Percentiles rank a stretch among this genome's conserved stretches.
phyloP scores from a whole-genome alignment of 2,888 invertebrate genomes.

The Thera britannica region DNA sequence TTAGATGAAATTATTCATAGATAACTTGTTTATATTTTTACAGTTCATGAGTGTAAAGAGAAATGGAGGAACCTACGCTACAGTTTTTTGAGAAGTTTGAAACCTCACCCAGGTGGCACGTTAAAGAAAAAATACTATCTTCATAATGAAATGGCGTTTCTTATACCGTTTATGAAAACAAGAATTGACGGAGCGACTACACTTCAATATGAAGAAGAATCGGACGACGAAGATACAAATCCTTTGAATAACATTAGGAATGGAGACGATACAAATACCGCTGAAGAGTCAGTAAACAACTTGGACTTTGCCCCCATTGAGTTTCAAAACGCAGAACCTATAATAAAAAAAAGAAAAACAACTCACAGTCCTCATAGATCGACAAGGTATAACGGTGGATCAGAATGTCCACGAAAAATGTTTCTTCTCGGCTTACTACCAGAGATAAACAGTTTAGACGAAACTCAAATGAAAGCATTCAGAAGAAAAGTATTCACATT shows the following conservation, averaged over 20 bases:
- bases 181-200: slow-evolving; percentile 28
- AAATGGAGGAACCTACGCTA: slow-evolving; percentile 63
- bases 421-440: slow-evolving; percentile 57
- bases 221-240: slow-evolving; percentile 50
- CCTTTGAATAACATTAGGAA: slow-evolving; percentile 3
- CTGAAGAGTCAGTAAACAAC: slow-evolving; percentile 21
- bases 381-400: slow-evolving; percentile 2
- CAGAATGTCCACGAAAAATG: slow-evolving; percentile 47
- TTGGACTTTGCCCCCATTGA: slow-evolving; percentile 23
- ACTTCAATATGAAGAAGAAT: slow-evolving; percentile 45
- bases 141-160: slow-evolving; percentile 58
- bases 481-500: slow-evolving; percentile 54
- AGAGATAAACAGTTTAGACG: slow-evolving; percentile 53
- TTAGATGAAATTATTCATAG: not conserved
- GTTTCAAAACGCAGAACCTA: slow-evolving; percentile 27
- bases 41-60: slow-evolving; percentile 60
- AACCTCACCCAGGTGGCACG: slow-evolving; percentile 52
- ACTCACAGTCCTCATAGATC: slow-evolving; percentile 8
- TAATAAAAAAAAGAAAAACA: slow-evolving; percentile 33
- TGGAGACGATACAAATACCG: slow-evolving; percentile 14
- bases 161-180: slow-evolving; percentile 54
- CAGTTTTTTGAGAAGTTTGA: slow-evolving; percentile 55
- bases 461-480: slow-evolving; percentile 56
- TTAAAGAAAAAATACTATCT: slow-evolving; percentile 57
- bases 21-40: slow-evolving; percentile 29